Evolutionary conservation across 2,888 invertebrate genomes (phyloP), one percentile per base, ranked within the genome.

Genomic region (Hypolimnas misippus): DNA sequence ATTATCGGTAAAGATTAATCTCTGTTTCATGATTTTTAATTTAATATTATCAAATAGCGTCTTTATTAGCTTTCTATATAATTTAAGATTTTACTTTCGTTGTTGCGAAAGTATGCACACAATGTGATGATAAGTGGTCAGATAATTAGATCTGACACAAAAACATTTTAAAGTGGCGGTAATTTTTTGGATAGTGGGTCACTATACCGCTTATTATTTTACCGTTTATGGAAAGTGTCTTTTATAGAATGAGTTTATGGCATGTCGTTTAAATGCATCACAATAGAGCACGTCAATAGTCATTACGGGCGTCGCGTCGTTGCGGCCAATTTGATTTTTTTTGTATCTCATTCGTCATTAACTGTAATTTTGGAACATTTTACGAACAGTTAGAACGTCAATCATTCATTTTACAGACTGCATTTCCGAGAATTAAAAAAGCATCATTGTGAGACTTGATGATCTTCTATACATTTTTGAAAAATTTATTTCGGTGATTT

Each of bases 331-430:
- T 84, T 79, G 62, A 79, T 78, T 76, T 77, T 76, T 70, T 73
- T 81, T 79, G 78, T 76, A 80, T 78, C 77, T 77, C 72, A 65
- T 73, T 72, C 77, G 78, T 85, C 83, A 87, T 89, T 87, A 86
- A 73, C 81, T 77, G 78, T 81, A 79, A 82, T 86, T 86, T 87
- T 72, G 79, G 82, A 75, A 75, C 78, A 81, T 84, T 87, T 84
- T 77, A 84, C 78, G 81, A 82, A 82, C 85, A 84, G 87, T 89
- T 89, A 87, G 78, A 73, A 76, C 65, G 54, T 67, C 19, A 54
- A 50, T 57, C 62, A 57, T 25, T 29, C 35, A 59, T 56, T 60
- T 38, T 21, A 59, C 55, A 67, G 59, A 35, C 52, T 59, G 59
- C 33, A 35, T 16, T 59, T 46, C 12, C 4, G 6, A 38, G 53